phyloP scores from a whole-genome alignment of 1,140 invertebrate species.

The Cotesia typhae region DNA sequence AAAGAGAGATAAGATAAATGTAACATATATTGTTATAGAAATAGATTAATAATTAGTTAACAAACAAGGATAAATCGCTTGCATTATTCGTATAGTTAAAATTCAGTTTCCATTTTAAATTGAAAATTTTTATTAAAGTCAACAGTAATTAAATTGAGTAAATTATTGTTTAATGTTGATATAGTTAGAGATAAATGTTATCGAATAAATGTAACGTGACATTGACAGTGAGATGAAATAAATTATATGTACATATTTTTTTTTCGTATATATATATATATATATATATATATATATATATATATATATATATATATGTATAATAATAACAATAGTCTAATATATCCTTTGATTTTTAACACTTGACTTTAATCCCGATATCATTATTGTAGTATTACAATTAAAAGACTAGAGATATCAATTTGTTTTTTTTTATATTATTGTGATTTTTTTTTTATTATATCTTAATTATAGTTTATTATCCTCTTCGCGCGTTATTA shows the following conservation, averaged over 20 bases:
- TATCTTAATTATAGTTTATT: background rate
- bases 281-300: too few species aligned
- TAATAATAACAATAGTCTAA: too few species aligned
- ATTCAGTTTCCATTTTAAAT: background rate
- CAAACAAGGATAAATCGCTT: background rate
- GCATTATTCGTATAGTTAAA: too few species aligned
- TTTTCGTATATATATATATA: too few species aligned
- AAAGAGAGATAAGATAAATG: slow-evolving; percentile 3
- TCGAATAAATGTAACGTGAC: slow-evolving; percentile 11
- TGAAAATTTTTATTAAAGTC: slow-evolving; percentile 9
- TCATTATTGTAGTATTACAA: background rate
- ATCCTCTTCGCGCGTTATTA: slow-evolving; percentile 3
- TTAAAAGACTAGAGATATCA: slow-evolving; percentile 6
- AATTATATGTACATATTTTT: slow-evolving; percentile 1
- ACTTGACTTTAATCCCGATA: background rate
- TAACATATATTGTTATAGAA: background rate
- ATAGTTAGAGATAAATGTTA: background rate
- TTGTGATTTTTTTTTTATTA: too few species aligned
- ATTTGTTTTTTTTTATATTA: background rate
- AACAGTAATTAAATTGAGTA: slow-evolving; percentile 1
- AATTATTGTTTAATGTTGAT: background rate
- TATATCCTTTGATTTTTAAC: slow-evolving; percentile 7
- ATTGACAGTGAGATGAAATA: slow-evolving; percentile 44
- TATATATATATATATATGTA: too few species aligned
- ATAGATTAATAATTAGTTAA: too few species aligned